Percentiles rank a stretch among this genome's conserved stretches.
These are phyloP conservation scores for Parnassius orleans DNA, from an alignment of 2,888 invertebrate species.

Conservation along the genomic window DNA sequence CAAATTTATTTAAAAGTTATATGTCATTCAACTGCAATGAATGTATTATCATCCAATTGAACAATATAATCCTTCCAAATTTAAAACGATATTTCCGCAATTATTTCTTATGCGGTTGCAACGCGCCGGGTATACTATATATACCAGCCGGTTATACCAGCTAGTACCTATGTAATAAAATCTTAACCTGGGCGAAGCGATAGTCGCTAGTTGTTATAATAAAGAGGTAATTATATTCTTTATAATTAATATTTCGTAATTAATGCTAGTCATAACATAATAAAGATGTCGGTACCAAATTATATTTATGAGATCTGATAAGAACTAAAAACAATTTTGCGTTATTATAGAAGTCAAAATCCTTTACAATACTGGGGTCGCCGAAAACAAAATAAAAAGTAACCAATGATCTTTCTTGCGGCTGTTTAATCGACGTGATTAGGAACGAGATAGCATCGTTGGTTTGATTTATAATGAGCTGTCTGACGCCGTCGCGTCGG, in stretches of 20 bases:
- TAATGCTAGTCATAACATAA: constrained; percentile 9
- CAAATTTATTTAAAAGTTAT: no score
- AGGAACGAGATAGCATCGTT: constrained; percentile 43
- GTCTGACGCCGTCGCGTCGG: constrained; percentile 32
- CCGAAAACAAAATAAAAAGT: constrained; percentile 23
- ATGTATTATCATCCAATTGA: no score
- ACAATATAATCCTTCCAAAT: no score
- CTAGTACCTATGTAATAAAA: no score
- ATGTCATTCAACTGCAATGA: no score
- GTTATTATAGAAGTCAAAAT: constrained; percentile 21
- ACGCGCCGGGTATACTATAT: no score
- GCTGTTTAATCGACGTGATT: constrained; percentile 43
- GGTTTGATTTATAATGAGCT: constrained; percentile 41
- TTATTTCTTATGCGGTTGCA: no score
- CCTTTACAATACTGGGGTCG: constrained; percentile 7
- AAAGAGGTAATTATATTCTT: background rate
- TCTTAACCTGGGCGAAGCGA: no score
- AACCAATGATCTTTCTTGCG: constrained; percentile 30
- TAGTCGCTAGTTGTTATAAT: no score
- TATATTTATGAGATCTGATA: constrained; percentile 18
- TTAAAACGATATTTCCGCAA: no score
- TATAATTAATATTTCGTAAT: background rate
- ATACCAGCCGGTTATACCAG: no score
- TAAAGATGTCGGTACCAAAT: constrained; percentile 18
- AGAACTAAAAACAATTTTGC: constrained; percentile 14